These are phyloP conservation scores for Ectemnius lituratus DNA, from an alignment of 2,888 invertebrate species.

Conservation along the genomic window DNA sequence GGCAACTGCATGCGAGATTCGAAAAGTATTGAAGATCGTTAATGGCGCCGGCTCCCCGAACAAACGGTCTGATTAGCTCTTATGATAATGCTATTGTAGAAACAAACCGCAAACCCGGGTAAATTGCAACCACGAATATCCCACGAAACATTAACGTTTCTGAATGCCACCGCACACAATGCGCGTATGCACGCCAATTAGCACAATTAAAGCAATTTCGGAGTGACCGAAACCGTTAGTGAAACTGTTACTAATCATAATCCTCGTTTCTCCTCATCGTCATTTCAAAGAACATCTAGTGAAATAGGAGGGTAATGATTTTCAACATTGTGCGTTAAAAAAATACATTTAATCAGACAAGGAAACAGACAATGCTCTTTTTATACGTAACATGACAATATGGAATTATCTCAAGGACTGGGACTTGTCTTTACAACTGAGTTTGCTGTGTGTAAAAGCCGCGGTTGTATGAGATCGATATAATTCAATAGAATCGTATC, in stretches of 20 bases:
- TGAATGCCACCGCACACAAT: neutral
- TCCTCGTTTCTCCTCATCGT: too few species aligned
- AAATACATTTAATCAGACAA: too few species aligned
- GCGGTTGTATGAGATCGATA: slow-evolving; percentile 58
- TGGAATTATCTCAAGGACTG: neutral
- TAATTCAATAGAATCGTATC: slow-evolving; percentile 48
- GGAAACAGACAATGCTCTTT: neutral
- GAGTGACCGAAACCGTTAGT: too few species aligned
- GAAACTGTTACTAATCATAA: too few species aligned
- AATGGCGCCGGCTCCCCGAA: too few species aligned
- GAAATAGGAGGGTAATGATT: too few species aligned
- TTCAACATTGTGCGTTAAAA: too few species aligned
- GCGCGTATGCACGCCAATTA: neutral
- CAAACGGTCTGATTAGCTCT: too few species aligned
- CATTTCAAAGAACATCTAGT: too few species aligned
- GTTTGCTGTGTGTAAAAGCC: slow-evolving; percentile 31
- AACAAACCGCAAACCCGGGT: slow-evolving; percentile 21
- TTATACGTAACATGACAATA: neutral
- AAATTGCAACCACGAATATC: slow-evolving; percentile 10
- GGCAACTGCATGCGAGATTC: neutral
- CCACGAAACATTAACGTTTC: neutral
- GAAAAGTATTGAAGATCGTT: neutral
- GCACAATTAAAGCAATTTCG: neutral
- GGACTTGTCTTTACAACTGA: neutral
- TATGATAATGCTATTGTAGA: neutral